Base-by-base conservation (phyloP, 2,797 vertebrate species). In the Myotis vivesi region DNA sequence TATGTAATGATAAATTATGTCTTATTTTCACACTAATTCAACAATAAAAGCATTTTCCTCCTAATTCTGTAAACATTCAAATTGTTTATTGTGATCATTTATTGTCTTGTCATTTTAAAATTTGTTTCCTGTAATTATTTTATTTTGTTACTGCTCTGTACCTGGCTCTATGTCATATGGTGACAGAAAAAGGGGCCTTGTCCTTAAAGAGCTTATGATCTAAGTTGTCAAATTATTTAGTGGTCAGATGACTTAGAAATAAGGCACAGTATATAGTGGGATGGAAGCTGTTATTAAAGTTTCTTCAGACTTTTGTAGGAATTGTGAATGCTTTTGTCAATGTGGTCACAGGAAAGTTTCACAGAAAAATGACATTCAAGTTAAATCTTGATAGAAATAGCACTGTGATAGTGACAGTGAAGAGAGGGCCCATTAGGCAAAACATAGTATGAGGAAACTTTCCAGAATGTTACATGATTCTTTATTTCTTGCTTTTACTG, bases 1-100 rank as follows among this genome's bases (percentile, higher is more conserved):
- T 19, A 22, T 51, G 1, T 76, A 3, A 71, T 69, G 36, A 53
- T 28, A 83, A 8, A 25, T 75, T 57, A 36, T 64, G 5, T n/a
- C 62, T 81, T 73, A 68, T 82, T 94, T 75, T 92, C 53, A 38
- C 17, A 72, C 91, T 62, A 87, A 23, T 68, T 94, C 19, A 62
- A 33, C 73, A 62, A 62, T 91, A 82, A 38, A 25, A 76, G 59
- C 10, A 6, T 10, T 89, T 64, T 8, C 8, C 30, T 77, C 16
- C 36, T 87, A 23, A 62, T 55, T 77, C 79, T 88, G 0, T 38
- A 92, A 77, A 12, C 22, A 28, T 73, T 5, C 12, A 87, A 20
- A 30, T n/a, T 53, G 6, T 92, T 93, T 79, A 30, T 53, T 33
- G n/a, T 59, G 33, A 72, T 1, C 8, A 79, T 44, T 87, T 73